phyloP scores from a whole-genome alignment of 1,140 invertebrate species.

The Lethrus apterus region DNA sequence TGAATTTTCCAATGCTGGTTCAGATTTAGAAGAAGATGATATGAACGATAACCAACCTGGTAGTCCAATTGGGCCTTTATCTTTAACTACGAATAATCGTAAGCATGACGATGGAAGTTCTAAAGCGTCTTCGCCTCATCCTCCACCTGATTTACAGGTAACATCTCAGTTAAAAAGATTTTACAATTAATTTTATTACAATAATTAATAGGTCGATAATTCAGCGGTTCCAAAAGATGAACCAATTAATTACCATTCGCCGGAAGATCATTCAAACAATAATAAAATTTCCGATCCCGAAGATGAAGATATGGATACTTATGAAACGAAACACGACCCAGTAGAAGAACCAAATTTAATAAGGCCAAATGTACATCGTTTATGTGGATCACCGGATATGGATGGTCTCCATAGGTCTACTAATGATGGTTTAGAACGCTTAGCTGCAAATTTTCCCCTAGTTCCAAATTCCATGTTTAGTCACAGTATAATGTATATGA shows the following conservation, averaged over 20 bases:
- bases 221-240: conserved; percentile 42
- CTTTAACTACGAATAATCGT: conserved; percentile 50
- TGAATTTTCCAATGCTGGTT: conserved; percentile 51
- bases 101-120: conserved; percentile 40
- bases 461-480: conserved; percentile 76
- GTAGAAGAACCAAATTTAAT: not conserved
- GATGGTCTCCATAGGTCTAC: conserved; percentile 30
- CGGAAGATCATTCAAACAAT: conserved; percentile 42
- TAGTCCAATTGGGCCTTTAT: conserved; percentile 59
- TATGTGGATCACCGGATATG: conserved; percentile 37
- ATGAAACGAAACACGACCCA: conserved; percentile 4
- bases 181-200: not conserved
- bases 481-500: conserved; percentile 87
- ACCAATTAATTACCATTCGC: conserved; percentile 45
- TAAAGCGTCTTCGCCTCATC: conserved; percentile 29
- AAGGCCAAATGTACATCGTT: conserved; percentile 25
- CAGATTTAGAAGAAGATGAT: conserved; percentile 56
- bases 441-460: conserved; percentile 62
- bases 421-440: conserved; percentile 41
- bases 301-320: conserved; percentile 29
- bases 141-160: conserved; percentile 36
- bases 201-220: conserved; percentile 28
- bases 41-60: conserved; percentile 48
- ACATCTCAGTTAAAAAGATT: conserved; percentile 17
- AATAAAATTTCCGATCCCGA: conserved; percentile 34